Evolutionary conservation across 2,888 invertebrate species (phyloP).

Genomic region (Ephialtes manifestator): DNA sequence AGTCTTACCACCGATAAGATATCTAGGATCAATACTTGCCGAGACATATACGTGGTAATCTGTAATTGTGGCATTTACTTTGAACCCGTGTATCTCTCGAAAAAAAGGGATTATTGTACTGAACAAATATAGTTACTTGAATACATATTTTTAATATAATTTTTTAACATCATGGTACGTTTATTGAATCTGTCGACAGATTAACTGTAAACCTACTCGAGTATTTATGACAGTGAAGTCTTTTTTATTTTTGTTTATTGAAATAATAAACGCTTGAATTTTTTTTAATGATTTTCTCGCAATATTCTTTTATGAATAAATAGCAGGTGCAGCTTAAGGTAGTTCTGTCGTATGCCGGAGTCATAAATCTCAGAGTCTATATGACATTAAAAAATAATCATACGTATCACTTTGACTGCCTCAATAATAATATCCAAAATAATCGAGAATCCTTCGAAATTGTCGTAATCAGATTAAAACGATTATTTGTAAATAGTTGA

Average conservation of each 20-base stretch:
- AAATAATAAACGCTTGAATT: too few species aligned
- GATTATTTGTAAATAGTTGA: too few species aligned
- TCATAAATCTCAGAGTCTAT: too few species aligned
- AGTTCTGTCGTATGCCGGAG: too few species aligned
- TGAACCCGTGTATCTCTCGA: slow-evolving; percentile 25
- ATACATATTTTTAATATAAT: neutral
- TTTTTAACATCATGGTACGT: neutral
- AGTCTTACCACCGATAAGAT: slow-evolving; percentile 77
- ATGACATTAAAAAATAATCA: too few species aligned
- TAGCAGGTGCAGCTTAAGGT: too few species aligned
- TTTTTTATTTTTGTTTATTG: neutral
- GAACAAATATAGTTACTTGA: neutral
- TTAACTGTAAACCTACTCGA: neutral
- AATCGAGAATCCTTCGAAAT: too few species aligned
- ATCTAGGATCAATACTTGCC: slow-evolving; percentile 77
- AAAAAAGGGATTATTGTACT: slow-evolving; percentile 17
- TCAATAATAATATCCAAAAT: too few species aligned
- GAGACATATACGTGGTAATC: slow-evolving; percentile 64
- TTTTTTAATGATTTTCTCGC: too few species aligned
- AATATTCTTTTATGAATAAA: too few species aligned
- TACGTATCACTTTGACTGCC: too few species aligned
- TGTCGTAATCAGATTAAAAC: too few species aligned
- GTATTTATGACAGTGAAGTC: neutral
- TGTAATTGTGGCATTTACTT: slow-evolving; percentile 49
- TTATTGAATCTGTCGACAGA: neutral